phyloP scores from a whole-genome alignment of 92 coral and sea anemone genomes.

The Chrysogorgia sp. region DNA sequence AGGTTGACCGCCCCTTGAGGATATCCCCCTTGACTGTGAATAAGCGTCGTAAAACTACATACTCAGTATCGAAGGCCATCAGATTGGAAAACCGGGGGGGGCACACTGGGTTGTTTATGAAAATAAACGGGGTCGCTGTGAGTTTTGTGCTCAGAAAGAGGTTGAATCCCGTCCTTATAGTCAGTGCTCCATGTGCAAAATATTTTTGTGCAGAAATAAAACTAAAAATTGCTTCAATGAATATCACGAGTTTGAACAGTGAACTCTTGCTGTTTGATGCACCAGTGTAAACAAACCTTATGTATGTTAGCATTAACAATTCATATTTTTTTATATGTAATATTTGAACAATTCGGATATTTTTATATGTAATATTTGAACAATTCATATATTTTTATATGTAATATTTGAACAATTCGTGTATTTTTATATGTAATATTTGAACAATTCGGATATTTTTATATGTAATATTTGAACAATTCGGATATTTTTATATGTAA shows the following conservation, averaged over 20 bases:
- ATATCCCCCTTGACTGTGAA: slow-evolving; percentile 42
- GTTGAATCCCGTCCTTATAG: slow-evolving; percentile 61
- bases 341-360: no score
- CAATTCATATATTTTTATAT: slow-evolving; percentile 3
- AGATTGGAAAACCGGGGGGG: slow-evolving; percentile 56
- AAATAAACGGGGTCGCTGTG: slow-evolving; percentile 57
- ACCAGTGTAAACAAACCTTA: not conserved
- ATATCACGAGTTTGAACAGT: slow-evolving; percentile 34
- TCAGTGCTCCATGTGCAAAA: slow-evolving; percentile 46
- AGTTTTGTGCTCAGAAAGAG: slow-evolving; percentile 44
- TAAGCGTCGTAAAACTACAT: slow-evolving; percentile 38
- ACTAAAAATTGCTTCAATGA: slow-evolving; percentile 49
- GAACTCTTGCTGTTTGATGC: not conserved
- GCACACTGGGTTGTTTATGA: slow-evolving; percentile 60
- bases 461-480: not conserved
- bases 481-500: not conserved
- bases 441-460: no score
- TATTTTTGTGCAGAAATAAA: slow-evolving; percentile 50
- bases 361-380: not conserved
- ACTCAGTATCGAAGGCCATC: slow-evolving; percentile 41
- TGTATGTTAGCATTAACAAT: not conserved
- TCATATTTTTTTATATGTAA: not conserved
- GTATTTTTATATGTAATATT: not conserved
- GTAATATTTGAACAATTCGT: not conserved
- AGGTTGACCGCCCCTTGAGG: slow-evolving; percentile 49